Conservation (phyloP, 2,888 invertebrate genomes). For the Masnerella sp. region DNA sequence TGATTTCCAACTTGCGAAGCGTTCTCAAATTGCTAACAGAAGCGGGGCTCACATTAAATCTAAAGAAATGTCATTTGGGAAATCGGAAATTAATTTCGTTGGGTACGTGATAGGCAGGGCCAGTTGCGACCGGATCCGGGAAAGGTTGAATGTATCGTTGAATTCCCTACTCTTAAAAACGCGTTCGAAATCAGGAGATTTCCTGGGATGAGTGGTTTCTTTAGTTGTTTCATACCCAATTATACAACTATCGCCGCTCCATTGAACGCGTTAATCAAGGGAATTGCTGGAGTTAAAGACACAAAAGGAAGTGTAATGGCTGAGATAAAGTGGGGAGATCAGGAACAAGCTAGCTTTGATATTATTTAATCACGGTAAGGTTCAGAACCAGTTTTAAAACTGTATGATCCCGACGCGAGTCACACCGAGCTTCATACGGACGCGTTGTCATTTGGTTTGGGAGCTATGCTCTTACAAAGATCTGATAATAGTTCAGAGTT, state of each 20-base stretch:
- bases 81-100: not conserved
- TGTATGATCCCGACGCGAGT: not conserved
- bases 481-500: not conserved
- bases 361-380: too few relatives aligned
- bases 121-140: not conserved
- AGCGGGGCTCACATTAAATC: too few relatives aligned
- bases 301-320: not conserved
- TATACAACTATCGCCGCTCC: not conserved
- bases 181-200: not conserved
- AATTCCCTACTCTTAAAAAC: not conserved
- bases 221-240: not conserved
- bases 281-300: too few relatives aligned
- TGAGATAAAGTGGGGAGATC: not conserved
- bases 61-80: conserved; percentile 1
- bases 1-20: too few relatives aligned
- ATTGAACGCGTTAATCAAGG: not conserved
- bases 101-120: not conserved
- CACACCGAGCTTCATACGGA: conserved; percentile 18
- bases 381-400: not conserved
- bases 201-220: conserved; percentile 6
- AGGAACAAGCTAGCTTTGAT: not conserved
- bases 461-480: conserved; percentile 17
- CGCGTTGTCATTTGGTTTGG: not conserved
- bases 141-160: not conserved
- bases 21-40: not conserved